phyloP scores from a whole-genome alignment of 2,888 invertebrate genomes.

The Phortica okadai region DNA sequence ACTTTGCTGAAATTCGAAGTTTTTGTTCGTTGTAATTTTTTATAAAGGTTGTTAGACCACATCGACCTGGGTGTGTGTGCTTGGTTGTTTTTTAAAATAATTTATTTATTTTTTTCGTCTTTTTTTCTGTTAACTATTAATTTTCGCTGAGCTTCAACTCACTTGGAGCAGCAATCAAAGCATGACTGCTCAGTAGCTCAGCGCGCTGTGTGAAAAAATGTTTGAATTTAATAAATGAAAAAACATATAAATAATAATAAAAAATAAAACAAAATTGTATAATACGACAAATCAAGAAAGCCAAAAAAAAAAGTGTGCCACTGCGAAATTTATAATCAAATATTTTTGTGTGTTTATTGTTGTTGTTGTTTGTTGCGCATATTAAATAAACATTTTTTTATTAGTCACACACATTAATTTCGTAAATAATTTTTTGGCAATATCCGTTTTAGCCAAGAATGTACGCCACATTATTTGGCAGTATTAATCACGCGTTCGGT shows the following conservation, averaged over 20 bases:
- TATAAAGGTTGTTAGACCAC: too few species aligned
- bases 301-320: constrained; percentile 21
- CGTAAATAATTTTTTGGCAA: constrained; percentile 19
- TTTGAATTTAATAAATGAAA: not conserved
- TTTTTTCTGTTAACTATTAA: not conserved
- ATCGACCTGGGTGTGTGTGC: not conserved
- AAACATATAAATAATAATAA: not conserved
- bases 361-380: constrained; percentile 11
- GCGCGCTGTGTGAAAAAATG: not conserved
- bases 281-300: not conserved
- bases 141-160: constrained; percentile 7
- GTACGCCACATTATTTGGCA: not conserved
- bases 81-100: not conserved
- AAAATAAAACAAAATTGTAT: not conserved
- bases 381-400: constrained; percentile 18
- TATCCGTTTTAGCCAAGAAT: constrained; percentile 23
- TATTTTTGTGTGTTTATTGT: not conserved
- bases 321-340: not conserved
- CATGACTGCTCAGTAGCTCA: not conserved
- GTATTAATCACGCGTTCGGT: constrained; percentile 5
- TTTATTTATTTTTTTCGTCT: not conserved
- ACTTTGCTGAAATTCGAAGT: too few species aligned
- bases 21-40: too few species aligned
- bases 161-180: constrained; percentile 9
- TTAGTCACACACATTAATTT: constrained; percentile 18